Percentiles rank a stretch among this genome's conserved stretches.
Evolutionary conservation across 2,797 vertebrate genomes (phyloP).

Genomic region (Alauda arvensis): DNA sequence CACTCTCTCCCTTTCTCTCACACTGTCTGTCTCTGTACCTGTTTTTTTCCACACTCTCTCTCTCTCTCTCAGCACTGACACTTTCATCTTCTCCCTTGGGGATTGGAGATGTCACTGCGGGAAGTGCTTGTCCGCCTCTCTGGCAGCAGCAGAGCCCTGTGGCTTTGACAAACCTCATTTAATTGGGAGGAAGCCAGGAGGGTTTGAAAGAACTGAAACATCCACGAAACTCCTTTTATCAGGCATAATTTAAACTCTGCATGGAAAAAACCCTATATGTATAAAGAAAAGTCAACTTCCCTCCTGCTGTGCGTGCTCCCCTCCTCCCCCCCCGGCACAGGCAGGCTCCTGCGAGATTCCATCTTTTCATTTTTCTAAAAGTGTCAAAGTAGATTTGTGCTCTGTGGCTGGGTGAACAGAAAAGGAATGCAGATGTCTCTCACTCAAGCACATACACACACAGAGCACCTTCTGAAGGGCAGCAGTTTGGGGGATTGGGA

Average conservation of each 20-base stretch:
- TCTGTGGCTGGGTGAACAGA: conserved; percentile 74
- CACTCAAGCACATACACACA: conserved; percentile 31
- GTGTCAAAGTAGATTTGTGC: conserved; percentile 81
- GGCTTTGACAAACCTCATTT: conserved; percentile 87
- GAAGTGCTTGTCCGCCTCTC: conserved; percentile 81
- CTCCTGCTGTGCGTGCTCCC: conserved; percentile 75
- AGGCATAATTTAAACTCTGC: conserved; percentile 87
- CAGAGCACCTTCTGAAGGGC: conserved; percentile 21
- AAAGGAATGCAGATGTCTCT: conserved; percentile 74
- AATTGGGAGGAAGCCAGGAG: conserved; percentile 86
- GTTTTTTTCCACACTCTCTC: conserved; percentile 40
- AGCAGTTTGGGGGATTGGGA: conserved; percentile 1
- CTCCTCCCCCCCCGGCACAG: conserved; percentile 61
- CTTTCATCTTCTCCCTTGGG: conserved; percentile 84
- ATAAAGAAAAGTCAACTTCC: conserved; percentile 86
- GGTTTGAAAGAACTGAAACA: conserved; percentile 86
- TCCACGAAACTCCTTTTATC: conserved; percentile 84
- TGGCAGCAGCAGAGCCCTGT: conserved; percentile 82
- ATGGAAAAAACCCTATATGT: conserved; percentile 84
- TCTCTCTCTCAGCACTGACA: conserved; percentile 63
- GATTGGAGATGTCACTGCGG: conserved; percentile 82
- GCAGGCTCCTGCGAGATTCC: conserved; percentile 78
- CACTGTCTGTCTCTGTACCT: conserved; percentile 60
- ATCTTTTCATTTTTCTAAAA: conserved; percentile 81
- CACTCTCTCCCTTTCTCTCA: conserved; percentile 24